phyloP scores from a whole-genome alignment of 30 jellyfish, hydroid and myxozoan genomes.

The Rhopilema esculentum region DNA sequence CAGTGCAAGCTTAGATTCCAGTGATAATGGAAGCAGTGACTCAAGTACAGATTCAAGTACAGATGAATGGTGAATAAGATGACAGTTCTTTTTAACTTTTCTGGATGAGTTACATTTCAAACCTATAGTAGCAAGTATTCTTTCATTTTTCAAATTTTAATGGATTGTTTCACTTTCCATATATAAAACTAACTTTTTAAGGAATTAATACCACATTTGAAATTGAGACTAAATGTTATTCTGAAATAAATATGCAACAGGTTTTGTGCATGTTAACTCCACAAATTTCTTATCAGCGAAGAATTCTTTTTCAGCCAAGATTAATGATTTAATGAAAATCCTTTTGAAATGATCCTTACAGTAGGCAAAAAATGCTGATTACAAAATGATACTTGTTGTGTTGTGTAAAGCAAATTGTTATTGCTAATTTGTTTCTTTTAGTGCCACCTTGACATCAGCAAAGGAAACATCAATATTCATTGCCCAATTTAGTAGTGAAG shows the following conservation, averaged over 20 bases:
- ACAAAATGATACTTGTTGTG: conserved; percentile 5
- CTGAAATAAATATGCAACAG: background rate
- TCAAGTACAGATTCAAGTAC: conserved; percentile 10
- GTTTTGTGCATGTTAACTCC: background rate
- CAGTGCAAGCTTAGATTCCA: conserved; percentile 2
- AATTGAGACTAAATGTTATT: background rate
- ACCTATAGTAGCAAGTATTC: background rate
- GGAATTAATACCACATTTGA: background rate
- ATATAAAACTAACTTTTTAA: background rate
- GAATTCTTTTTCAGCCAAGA: conserved; percentile 2
- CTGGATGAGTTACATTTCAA: background rate
- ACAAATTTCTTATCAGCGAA: background rate
- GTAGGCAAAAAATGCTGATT: background rate
- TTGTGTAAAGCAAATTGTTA: conserved; percentile 1
- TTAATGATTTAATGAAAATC: background rate
- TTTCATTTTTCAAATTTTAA: background rate
- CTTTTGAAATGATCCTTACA: background rate
- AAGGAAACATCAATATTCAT: conserved; percentile 11
- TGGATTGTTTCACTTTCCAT: background rate
- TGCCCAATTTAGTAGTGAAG: conserved; percentile 9
- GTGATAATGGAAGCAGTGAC: background rate
- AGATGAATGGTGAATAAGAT: conserved; percentile 3
- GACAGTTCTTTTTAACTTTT: background rate
- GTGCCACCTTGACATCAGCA: conserved; percentile 7
- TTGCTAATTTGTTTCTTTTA: conserved; percentile 1